Conservation (phyloP, 2,113 vertebrate genomes). For the Donacobius atricapilla region DNA sequence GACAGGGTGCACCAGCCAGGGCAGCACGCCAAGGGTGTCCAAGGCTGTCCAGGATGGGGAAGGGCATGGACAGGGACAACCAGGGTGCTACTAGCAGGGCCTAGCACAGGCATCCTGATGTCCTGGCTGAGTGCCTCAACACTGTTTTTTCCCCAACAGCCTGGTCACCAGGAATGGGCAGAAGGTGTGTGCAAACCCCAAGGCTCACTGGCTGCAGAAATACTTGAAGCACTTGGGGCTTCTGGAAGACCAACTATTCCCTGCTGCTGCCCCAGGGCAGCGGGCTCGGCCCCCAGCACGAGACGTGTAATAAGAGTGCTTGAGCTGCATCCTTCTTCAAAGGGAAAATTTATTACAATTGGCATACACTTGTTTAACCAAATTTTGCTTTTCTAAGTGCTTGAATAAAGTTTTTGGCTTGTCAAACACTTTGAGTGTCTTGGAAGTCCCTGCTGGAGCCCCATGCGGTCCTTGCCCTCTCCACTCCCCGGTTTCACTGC, state of each 20-base stretch:
- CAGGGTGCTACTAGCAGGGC: fast-evolving
- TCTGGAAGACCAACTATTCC: fast-evolving
- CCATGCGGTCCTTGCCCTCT: too few species aligned
- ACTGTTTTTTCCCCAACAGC: not conserved
- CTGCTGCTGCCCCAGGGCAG: not conserved
- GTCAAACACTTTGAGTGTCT: not conserved
- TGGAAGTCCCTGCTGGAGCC: not conserved
- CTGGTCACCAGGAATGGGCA: fast-evolving
- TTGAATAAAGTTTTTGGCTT: not conserved
- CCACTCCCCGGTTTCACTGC: not conserved
- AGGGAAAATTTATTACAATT: not conserved
- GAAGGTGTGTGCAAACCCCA: fast-evolving
- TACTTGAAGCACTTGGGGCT: fast-evolving
- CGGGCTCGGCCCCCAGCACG: fast-evolving
- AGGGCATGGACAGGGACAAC: not conserved
- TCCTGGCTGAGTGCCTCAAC: not conserved
- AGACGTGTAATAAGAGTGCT: fast-evolving
- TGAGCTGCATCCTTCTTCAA: not conserved
- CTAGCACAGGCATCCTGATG: fast-evolving
- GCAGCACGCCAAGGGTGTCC: not conserved
- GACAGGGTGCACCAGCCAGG: not conserved
- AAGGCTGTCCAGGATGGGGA: not conserved
- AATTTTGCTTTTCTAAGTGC: not conserved
- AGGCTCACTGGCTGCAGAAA: fast-evolving
- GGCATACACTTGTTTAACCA: not conserved